Evolutionary conservation across 2,888 invertebrate genomes (phyloP).

Genomic region (Sesamia inferens): DNA sequence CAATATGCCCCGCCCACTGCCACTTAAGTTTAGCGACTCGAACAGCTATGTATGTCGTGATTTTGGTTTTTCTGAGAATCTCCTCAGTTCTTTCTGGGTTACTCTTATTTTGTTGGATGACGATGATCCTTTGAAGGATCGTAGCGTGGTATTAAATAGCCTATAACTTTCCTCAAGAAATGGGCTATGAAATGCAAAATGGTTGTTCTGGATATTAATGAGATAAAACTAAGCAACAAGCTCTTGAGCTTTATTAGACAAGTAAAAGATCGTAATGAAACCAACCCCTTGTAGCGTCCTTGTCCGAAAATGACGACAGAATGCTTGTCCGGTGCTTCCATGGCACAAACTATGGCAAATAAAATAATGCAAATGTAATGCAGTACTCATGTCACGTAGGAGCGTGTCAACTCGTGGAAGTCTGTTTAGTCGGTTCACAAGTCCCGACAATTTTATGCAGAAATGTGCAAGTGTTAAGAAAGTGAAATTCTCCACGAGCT

Average conservation of each 20-base stretch:
- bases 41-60: too few relatives aligned
- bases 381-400: conserved; percentile 62
- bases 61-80: too few relatives aligned
- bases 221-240: not conserved
- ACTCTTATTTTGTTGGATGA: not conserved
- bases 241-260: not conserved
- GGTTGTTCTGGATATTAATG: not conserved
- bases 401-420: conserved; percentile 60
- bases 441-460: conserved; percentile 70
- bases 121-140: not conserved
- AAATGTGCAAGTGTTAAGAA: conserved; percentile 74
- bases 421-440: conserved; percentile 64
- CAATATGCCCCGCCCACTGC: too few relatives aligned
- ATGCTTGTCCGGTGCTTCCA: conserved; percentile 18
- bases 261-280: not conserved
- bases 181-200: not conserved
- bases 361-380: conserved; percentile 59
- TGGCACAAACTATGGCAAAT: conserved; percentile 46
- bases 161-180: not conserved
- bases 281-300: not conserved
- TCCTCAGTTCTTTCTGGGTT: not conserved
- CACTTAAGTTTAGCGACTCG: too few relatives aligned
- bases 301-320: conserved; percentile 4
- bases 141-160: not conserved
- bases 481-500: conserved; percentile 64